Evolutionary conservation across 2,888 invertebrate genomes (phyloP), one percentile per base, ranked within the genome.

Genomic region (Cataglyphis albicans): DNA sequence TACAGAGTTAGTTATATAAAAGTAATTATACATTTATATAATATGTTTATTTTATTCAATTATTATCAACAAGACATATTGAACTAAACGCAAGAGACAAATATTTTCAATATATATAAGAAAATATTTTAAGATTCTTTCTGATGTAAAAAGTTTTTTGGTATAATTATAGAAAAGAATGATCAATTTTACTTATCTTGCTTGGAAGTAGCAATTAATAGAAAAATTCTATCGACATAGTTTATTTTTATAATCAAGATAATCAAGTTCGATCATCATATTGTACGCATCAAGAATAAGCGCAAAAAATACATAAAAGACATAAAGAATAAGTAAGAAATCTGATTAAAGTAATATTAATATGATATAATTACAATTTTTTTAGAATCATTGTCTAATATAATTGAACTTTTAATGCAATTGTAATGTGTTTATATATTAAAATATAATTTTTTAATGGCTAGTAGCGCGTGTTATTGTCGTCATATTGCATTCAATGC

Each of bases 311-410:
- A 41, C 10, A 12, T 41, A 3, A 12, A 41, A 12, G 29, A 29
- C 2, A 29, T 29, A 9, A 64, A 15, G 12, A 15, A 10, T 1
- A 59, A 29, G 44, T 61, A 44, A 73, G 41, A 41, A 59, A 73
- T n/a, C 38, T 59, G 6, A 41, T 59, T 59, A 12, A 57, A 35
- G 10, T 70, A 57, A 70, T 15, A 10, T 72, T 61, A 61, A 61
- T 29, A 32, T 29, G 12, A 59, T 61, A 55, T 18, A 32, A 7
- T 29, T 7, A 18, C 7, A 57, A 52, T 2, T n/a, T 52, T n/a
- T 52, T 6, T 6, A 44, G n/a, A 57, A 57, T 18, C 38, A 18
- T 29, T 29, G 29, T 29, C 29, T 29, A 29, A 38, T 57, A 57
- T 18, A 57, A 57, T 18, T 72, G 10, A 38, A 12, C 38, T 72